These are phyloP conservation scores for Ormyrus rosae DNA, from an alignment of 2,888 invertebrate species.

Conservation along the genomic window DNA sequence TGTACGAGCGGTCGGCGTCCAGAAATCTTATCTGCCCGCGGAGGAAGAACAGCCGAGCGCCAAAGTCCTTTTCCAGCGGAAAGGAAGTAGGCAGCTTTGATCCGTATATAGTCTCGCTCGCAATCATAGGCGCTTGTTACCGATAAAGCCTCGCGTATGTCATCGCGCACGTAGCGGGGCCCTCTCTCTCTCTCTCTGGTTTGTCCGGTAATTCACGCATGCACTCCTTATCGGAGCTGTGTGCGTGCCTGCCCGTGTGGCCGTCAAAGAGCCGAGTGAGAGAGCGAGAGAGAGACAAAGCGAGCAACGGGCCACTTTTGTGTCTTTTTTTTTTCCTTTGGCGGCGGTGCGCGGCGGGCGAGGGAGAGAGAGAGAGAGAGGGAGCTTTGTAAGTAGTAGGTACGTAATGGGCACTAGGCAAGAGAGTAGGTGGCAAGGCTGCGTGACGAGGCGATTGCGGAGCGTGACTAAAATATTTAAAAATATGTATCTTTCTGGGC, in stretches of 20 bases:
- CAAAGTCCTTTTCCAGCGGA: background rate
- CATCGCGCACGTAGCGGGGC: background rate
- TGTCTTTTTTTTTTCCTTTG: background rate
- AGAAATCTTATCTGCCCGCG: constrained; percentile 3
- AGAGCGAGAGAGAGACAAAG: constrained; percentile 18
- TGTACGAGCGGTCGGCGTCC: background rate
- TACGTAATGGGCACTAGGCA: constrained; percentile 66
- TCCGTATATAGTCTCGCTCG: background rate
- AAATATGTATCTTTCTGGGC: constrained; percentile 76
- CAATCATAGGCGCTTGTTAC: constrained; percentile 29
- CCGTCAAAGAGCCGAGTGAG: background rate
- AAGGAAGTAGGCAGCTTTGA: background rate
- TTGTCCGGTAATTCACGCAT: constrained; percentile 24
- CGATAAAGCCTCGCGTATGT: constrained; percentile 19
- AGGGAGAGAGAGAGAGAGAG: background rate
- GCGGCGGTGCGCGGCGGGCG: background rate
- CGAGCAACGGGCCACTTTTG: constrained; percentile 21
- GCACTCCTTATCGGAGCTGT: background rate
- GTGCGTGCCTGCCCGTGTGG: background rate
- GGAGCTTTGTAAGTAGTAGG: constrained; percentile 62
- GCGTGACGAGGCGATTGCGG: constrained; percentile 76
- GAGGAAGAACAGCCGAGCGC: background rate
- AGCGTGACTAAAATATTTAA: constrained; percentile 77
- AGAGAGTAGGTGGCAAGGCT: constrained; percentile 72
- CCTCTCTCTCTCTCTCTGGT: background rate